Base-by-base conservation (phyloP, 2,797 vertebrate genomes). In the Saxicola maurus region DNA sequence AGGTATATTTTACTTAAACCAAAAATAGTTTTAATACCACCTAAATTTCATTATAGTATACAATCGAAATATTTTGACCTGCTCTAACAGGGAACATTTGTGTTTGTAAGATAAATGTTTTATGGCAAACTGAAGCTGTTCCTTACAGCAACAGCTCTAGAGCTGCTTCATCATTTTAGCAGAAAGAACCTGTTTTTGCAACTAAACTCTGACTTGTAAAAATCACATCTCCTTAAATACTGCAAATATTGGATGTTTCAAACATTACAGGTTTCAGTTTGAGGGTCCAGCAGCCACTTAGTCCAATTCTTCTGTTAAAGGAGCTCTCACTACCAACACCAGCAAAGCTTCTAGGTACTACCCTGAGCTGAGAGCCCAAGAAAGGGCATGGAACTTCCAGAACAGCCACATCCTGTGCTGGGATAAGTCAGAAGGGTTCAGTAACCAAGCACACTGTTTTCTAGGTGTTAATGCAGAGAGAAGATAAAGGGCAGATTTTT, bases 81-180 rank as follows among this genome's bases (percentile, higher is more conserved):
- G 68, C 49, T 83, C 48, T 71, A 95, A 87, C 28, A 83, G 27
- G 43, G 81, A 93, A 45, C 46, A 48, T 53, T 78, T 69, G 52
- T 87, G 64, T 90, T 84, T 65, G 31, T 73, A 83, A 92, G 81
- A 61, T 40, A 71, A 91, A 90, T 86, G 43, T 57, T 91, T 75
- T 37, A 82, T 23, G 61, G 65, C 46, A 92, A 89, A 64, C 16
- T 19, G 25, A 89, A 93, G 51, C 86, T 87, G 35, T 52, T 73
- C n/a, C 60, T 59, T 30, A 62, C n/a, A 76, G 71, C 30, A 69
- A 27, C 27, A 76, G 92, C 85, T 79, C 65, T 74, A 76, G 85
- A 90, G 69, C 37, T 92, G 40, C 69, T 91, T 74, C 60, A 53
- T 17, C 42, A 42, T 66, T 78, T 87, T 78, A 94, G 52, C 67